A percentile compares a stretch with the other conserved stretches of the same genome.
Conservation (phyloP, 2,888 invertebrate genomes). For the Brassicogethes aeneus region DNA sequence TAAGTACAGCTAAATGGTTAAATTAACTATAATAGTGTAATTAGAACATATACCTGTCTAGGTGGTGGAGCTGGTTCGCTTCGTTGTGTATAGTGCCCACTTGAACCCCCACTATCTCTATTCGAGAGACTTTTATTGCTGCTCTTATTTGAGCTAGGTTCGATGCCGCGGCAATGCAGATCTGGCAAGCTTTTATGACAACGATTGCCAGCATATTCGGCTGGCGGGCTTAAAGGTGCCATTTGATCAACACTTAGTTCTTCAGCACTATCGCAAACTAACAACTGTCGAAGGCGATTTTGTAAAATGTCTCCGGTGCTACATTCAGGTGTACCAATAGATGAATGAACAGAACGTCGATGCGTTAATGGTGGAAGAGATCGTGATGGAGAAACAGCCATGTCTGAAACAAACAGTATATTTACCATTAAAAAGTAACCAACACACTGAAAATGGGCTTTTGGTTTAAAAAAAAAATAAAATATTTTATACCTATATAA, state of each 20-base stretch:
- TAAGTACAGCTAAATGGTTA: too few species aligned
- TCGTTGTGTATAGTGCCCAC: conserved; percentile 74
- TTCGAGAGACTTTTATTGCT: conserved; percentile 48
- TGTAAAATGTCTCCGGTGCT: conserved; percentile 54
- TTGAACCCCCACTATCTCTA: conserved; percentile 73
- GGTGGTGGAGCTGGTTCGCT: conserved; percentile 58
- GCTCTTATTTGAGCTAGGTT: conserved; percentile 41
- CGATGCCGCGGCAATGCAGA: conserved; percentile 39
- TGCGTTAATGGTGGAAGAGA: conserved; percentile 46
- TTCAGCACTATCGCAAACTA: conserved; percentile 68
- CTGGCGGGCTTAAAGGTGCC: conserved; percentile 59
- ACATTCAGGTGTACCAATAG: background rate
- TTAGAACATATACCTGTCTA: conserved; percentile 30
- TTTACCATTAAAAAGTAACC: too few species aligned
- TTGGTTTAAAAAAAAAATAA: too few species aligned
- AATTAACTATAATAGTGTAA: background rate
- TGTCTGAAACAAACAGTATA: conserved; percentile 29
- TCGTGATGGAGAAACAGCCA: conserved; percentile 43
- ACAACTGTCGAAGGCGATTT: conserved; percentile 65
- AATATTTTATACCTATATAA: too few species aligned
- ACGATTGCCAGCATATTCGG: conserved; percentile 56
- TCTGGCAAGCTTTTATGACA: conserved; percentile 77
- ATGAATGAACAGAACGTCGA: conserved; percentile 43
- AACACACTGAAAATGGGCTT: too few species aligned
- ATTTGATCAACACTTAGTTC: conserved; percentile 46